Evolutionary conservation across 1,140 invertebrate genomes (phyloP).

Genomic region (Atta colombica): DNA sequence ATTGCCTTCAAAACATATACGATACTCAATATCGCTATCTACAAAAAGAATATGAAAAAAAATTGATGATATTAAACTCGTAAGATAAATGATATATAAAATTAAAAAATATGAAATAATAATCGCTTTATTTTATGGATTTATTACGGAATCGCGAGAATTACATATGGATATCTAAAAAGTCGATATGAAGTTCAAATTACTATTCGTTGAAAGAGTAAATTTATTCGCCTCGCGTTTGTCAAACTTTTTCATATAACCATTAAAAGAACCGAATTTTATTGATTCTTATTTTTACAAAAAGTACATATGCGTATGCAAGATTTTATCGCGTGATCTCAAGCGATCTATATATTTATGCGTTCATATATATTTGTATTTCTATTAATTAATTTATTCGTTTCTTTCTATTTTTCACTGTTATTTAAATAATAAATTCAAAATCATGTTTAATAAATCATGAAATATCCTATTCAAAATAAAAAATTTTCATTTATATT

Average conservation of each 20-base stretch:
- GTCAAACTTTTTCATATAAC: slow-evolving; percentile 1
- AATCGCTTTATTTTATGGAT: neutral
- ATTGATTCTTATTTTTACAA: neutral
- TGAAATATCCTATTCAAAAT: no score
- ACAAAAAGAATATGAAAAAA: neutral
- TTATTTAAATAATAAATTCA: no score
- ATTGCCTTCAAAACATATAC: neutral
- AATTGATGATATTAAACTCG: neutral
- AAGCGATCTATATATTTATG: no score
- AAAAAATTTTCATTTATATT: no score
- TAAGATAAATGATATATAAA: neutral
- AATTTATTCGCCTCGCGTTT: neutral
- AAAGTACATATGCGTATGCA: neutral
- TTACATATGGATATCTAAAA: neutral
- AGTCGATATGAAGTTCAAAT: neutral
- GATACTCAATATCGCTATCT: neutral
- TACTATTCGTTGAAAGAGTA: slow-evolving; percentile 22
- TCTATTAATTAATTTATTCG: no score
- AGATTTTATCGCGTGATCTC: neutral
- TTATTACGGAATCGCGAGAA: neutral
- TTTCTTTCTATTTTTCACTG: no score
- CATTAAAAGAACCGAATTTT: slow-evolving; percentile 36
- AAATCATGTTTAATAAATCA: no score
- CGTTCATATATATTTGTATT: no score
- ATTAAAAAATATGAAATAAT: neutral